Conservation (phyloP, 2,797 vertebrate species). For the Pelobates cultripes region DNA sequence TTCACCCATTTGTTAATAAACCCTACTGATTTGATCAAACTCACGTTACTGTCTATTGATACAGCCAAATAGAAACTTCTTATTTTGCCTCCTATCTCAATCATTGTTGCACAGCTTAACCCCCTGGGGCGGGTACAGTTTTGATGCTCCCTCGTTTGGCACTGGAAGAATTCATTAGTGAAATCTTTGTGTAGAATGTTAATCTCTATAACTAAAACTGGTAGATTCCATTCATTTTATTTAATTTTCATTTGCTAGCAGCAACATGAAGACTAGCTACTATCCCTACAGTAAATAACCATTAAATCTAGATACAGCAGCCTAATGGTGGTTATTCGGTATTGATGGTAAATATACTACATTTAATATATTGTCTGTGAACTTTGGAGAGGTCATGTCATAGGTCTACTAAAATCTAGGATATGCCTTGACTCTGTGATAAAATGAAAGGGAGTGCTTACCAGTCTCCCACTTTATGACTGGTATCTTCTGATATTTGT, state of each 20-base stretch:
- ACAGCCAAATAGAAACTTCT: neutral
- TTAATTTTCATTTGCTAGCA: neutral
- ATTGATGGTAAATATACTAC: neutral
- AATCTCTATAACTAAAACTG: neutral
- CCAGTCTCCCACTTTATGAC: conserved; percentile 55
- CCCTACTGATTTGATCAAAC: neutral
- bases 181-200: neutral
- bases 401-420: neutral
- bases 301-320: neutral
- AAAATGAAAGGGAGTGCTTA: conserved; percentile 15
- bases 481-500: conserved; percentile 58
- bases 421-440: conserved; percentile 32
- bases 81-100: neutral
- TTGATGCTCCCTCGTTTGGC: neutral
- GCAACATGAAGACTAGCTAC: neutral
- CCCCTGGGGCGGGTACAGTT: neutral
- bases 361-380: neutral
- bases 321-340: neutral
- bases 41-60: neutral
- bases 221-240: neutral
- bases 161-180: neutral
- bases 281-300: neutral
- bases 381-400: conserved; percentile 4
- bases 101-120: neutral
- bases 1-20: neutral